Percentiles rank a stretch among this genome's conserved stretches.
phyloP scores from a whole-genome alignment of 1,140 invertebrate species.

The Cotesia vestalis region DNA sequence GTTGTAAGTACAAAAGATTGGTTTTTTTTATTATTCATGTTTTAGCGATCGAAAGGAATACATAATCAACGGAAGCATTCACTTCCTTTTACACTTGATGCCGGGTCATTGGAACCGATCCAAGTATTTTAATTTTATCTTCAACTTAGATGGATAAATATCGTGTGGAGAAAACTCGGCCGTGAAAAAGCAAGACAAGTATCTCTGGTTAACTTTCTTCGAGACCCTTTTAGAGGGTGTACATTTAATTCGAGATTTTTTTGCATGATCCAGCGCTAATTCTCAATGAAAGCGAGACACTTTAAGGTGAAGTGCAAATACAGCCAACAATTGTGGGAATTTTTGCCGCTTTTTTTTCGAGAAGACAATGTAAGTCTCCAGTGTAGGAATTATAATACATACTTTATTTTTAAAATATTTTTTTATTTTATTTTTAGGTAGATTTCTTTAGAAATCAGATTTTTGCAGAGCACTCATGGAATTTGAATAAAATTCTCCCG shows the following conservation, averaged over 20 bases:
- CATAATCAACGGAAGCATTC: constrained; percentile 22
- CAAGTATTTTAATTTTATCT: neutral
- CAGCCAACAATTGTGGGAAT: constrained; percentile 3
- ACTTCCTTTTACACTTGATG: constrained; percentile 26
- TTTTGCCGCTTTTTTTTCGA: neutral
- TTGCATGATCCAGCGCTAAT: neutral
- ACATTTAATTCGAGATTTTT: neutral
- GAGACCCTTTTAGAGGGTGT: neutral
- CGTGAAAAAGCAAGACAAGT: neutral
- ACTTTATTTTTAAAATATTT: neutral
- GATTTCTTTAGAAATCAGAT: too few relatives aligned
- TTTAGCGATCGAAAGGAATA: constrained; percentile 17
- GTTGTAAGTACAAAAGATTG: neutral
- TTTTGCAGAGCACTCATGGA: too few relatives aligned
- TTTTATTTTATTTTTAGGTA: too few relatives aligned
- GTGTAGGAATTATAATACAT: neutral
- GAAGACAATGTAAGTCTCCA: neutral
- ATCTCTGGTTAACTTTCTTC: neutral
- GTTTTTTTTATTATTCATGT: neutral
- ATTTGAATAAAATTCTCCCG: too few relatives aligned
- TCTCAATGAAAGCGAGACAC: constrained; percentile 1
- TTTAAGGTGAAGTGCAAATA: constrained; percentile 22
- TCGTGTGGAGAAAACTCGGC: constrained; percentile 2
- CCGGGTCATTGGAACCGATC: constrained; percentile 18
- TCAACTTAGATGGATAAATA: too few relatives aligned